These are phyloP conservation scores for Epinephelus cyanopodus DNA, from an alignment of 2,113 vertebrate genomes.

Conservation along the genomic window DNA sequence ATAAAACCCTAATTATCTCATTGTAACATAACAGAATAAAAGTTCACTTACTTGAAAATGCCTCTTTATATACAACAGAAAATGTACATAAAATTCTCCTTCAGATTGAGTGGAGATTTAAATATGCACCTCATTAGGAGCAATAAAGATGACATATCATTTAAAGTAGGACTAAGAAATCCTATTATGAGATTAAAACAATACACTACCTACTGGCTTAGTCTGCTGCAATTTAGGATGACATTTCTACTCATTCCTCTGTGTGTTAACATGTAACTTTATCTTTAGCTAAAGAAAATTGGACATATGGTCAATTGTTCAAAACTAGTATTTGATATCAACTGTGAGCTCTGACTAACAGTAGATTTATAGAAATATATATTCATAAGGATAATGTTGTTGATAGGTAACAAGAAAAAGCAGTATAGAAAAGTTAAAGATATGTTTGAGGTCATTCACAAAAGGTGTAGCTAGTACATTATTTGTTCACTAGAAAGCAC, in stretches of 20 bases:
- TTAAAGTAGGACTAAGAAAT: not conserved
- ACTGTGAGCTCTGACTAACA: too few species aligned
- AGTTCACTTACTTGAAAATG: not conserved
- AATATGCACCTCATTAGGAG: not conserved
- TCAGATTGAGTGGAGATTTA: not conserved
- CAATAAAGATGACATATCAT: not conserved
- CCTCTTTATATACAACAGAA: not conserved
- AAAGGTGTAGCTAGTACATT: too few species aligned
- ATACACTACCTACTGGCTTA: not conserved
- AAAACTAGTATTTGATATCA: too few species aligned
- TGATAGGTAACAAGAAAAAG: not conserved
- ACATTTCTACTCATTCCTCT: not conserved
- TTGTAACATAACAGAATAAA: not conserved
- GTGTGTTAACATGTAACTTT: not conserved
- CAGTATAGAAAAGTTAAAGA: too few species aligned
- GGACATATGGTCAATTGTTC: not conserved
- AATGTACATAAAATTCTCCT: not conserved
- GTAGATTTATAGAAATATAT: too few species aligned
- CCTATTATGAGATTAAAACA: slow-evolving; percentile 2
- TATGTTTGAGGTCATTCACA: too few species aligned
- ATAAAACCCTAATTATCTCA: not conserved
- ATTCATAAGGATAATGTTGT: not conserved
- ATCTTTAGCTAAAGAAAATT: not conserved
- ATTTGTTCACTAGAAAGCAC: too few species aligned
- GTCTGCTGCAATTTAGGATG: not conserved